Conservation (phyloP, 2,113 vertebrate genomes). For the Alosa alosa region DNA sequence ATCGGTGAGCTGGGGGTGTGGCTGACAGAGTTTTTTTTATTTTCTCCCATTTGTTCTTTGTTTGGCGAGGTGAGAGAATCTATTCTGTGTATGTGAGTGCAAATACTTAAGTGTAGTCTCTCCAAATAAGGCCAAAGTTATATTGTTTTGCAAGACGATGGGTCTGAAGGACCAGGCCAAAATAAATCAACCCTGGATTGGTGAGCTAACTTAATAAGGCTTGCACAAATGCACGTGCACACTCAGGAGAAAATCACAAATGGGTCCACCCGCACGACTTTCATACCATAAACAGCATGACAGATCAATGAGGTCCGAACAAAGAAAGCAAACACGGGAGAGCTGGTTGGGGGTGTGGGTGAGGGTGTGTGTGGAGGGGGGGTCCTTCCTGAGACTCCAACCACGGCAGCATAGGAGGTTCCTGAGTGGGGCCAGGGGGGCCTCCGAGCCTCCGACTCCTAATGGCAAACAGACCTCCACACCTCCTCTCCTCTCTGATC, state of each 20-base stretch:
- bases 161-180: background rate
- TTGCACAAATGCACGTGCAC: background rate
- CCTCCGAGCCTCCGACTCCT: constrained; percentile 43
- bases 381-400: constrained; percentile 23
- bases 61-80: too few species aligned
- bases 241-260: background rate
- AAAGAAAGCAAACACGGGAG: constrained; percentile 31
- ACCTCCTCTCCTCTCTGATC: constrained; percentile 16
- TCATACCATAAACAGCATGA: constrained; percentile 16
- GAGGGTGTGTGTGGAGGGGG: background rate
- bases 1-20: background rate
- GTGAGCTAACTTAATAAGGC: background rate
- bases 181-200: background rate
- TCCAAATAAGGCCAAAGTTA: constrained; percentile 14
- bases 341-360: background rate
- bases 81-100: too few species aligned
- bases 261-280: background rate
- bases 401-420: constrained; percentile 31
- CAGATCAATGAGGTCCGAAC: constrained; percentile 17
- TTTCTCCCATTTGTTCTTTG: background rate
- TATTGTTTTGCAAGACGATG: background rate
- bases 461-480: constrained; percentile 61
- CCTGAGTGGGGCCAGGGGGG: constrained; percentile 34
- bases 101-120: background rate
- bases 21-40: background rate